phyloP scores from a whole-genome alignment of 2,888 invertebrate species.

The Ditula angustiorana region DNA sequence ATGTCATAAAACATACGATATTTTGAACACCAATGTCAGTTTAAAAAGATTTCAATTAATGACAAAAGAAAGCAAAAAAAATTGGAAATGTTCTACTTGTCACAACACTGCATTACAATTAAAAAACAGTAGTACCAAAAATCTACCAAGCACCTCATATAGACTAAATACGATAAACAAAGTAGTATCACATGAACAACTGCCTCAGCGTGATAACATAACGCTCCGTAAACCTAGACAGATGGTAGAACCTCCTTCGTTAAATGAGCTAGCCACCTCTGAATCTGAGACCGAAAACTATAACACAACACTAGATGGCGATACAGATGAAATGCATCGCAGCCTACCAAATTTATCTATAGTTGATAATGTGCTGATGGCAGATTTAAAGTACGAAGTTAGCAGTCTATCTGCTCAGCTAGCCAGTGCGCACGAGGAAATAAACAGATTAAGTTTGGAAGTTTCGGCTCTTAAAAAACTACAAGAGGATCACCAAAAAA shows the following conservation, averaged over 20 bases:
- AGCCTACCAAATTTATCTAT: neutral
- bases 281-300: neutral
- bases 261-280: neutral
- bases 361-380: neutral
- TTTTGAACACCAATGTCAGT: neutral
- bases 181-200: neutral
- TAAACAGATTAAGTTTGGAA: neutral
- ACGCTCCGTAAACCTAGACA: neutral
- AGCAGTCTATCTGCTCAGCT: neutral
- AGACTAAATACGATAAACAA: neutral
- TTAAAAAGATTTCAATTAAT: neutral
- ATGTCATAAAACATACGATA: neutral
- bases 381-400: neutral
- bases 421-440: too few relatives aligned
- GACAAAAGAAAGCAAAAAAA: neutral
- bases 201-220: neutral
- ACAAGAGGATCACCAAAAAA: neutral
- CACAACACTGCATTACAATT: too few relatives aligned
- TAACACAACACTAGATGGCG: conserved; percentile 7
- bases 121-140: too few relatives aligned
- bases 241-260: neutral
- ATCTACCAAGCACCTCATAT: neutral
- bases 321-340: neutral
- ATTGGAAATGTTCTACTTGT: neutral
- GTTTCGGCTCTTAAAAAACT: neutral